phyloP scores from a whole-genome alignment of 2,888 invertebrate genomes.

The Torymus tubicola region DNA sequence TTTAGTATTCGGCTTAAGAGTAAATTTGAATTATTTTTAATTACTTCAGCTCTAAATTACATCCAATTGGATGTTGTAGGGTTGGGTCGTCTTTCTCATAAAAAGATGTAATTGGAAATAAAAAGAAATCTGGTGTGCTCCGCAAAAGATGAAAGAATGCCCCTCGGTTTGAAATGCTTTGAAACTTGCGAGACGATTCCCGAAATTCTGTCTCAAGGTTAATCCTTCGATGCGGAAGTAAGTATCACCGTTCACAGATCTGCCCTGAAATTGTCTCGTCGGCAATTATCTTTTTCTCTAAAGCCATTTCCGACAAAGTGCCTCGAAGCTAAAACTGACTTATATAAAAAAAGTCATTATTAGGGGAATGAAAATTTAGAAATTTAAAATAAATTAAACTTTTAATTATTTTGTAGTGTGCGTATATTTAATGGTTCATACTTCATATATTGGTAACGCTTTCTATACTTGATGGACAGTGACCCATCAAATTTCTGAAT shows the following conservation, averaged over 20 bases:
- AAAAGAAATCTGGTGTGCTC: neutral
- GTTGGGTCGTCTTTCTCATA: constrained; percentile 9
- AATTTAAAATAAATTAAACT: too few relatives aligned
- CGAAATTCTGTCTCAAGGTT: constrained; percentile 56
- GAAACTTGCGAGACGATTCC: constrained; percentile 46
- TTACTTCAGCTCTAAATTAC: too few relatives aligned
- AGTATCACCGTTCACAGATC: constrained; percentile 34
- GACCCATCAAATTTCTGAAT: too few relatives aligned
- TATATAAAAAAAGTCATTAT: too few relatives aligned
- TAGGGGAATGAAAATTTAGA: too few relatives aligned
- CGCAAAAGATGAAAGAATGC: constrained; percentile 29
- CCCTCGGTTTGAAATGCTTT: constrained; percentile 26
- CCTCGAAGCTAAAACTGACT: too few relatives aligned
- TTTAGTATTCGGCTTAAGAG: too few relatives aligned
- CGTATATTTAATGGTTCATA: neutral
- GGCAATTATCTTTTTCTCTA: constrained; percentile 31
- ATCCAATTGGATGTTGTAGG: neutral
- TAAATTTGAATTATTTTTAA: too few relatives aligned
- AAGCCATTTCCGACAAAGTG: constrained; percentile 8
- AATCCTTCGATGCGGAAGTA: constrained; percentile 50
- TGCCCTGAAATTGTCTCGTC: constrained; percentile 24
- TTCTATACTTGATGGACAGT: too few relatives aligned
- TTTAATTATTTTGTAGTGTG: too few relatives aligned
- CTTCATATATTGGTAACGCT: too few relatives aligned
- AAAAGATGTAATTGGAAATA: neutral